Base-by-base conservation (phyloP, 1,140 invertebrate species). In the Drosophila nikananu region DNA sequence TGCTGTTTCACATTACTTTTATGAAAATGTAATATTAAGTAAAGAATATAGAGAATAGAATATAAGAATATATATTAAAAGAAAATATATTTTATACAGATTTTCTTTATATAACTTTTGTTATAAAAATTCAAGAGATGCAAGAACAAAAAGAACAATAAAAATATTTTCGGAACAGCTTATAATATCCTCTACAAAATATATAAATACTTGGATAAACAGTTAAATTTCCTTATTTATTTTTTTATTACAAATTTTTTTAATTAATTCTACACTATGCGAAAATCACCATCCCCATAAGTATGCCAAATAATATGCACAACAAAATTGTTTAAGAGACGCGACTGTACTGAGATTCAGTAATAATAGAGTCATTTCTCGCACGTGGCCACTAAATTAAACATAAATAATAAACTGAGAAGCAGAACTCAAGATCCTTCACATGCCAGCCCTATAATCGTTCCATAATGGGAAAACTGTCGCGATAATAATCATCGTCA, bases 331-430 rank as follows among this genome's bases (percentile, higher is more conserved):
- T 12, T 15, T 39, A 17, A 19, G 21, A n/a, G 21, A 21, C 39
- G 15, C 25, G 30, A 54, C 62, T 52, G 73, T 77, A 58, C 72
- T 0, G 2, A n/a, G 15, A 3, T 17, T 10, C 13, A 21, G 13
- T 19, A 51, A 52, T 30, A 73, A 42, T 51, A 25, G 35, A 72
- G 44, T 55, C 30, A 13, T 60, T 42, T 32, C 13, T 8, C 15
- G 68, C 71, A 74, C 71, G 71, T 74, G 57, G 17, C 71, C 19
- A 46, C 25, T 30, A 77, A 68, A 77, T 68, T 59, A 77, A 65
- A 25, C 63, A 60, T 67, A 76, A 77, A 67, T 61, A 78, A 59
- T 44, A 77, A 60, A 27, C 54, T 13, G 27, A 30, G 35, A 12
- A 12, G n/a, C 54, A 12, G 27, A 23, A 7, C 19, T 39, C 25